Evolutionary conservation across 2,113 vertebrate genomes (phyloP).

Genomic region (Cebus imitator): DNA sequence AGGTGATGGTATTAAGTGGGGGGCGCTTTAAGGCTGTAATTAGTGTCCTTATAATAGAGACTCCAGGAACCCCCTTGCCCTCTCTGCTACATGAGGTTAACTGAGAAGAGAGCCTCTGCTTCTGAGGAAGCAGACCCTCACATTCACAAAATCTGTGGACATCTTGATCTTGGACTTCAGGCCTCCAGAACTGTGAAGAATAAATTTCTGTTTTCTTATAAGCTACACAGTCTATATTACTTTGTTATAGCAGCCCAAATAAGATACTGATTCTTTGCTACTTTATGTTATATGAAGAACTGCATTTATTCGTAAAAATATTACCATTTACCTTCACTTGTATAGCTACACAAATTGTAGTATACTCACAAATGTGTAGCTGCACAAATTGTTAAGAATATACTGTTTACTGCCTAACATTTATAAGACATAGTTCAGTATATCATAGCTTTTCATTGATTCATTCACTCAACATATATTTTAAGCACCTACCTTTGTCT

Average conservation of each 20-base stretch:
- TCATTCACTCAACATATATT: background rate
- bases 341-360: background rate
- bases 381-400: background rate
- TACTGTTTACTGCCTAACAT: background rate
- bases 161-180: background rate
- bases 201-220: background rate
- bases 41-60: background rate
- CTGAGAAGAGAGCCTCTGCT: background rate
- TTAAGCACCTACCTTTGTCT: background rate
- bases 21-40: background rate
- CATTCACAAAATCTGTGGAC: background rate
- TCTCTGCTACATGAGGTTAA: background rate
- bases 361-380: background rate
- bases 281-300: background rate
- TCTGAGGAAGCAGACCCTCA: no score
- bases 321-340: background rate
- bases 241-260: background rate
- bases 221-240: background rate
- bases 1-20: background rate
- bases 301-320: background rate
- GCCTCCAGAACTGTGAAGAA: background rate
- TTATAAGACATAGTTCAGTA: background rate
- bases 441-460: background rate
- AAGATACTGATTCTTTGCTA: background rate
- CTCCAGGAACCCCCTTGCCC: rapidly evolving